Conservation (phyloP, 1,140 invertebrate species). For the Magallana gigas region DNA sequence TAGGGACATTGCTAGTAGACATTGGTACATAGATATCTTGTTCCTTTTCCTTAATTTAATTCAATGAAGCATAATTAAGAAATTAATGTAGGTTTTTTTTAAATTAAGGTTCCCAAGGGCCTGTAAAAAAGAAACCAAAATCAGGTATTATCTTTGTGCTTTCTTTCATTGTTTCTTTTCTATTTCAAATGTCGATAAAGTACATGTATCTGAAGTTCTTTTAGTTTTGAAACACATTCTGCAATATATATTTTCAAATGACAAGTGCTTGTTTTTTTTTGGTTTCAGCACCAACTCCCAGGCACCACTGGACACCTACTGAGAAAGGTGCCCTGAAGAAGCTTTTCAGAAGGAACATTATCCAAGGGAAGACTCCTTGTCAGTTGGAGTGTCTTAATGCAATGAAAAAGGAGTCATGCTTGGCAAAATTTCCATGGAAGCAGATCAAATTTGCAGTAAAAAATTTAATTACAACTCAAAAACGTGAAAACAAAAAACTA, state of each 20-base stretch:
- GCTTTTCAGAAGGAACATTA: too few relatives aligned
- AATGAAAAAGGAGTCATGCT: too few relatives aligned
- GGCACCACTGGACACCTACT: not conserved
- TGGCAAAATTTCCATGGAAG: too few relatives aligned
- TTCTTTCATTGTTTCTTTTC: not conserved
- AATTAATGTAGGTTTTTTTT: not conserved
- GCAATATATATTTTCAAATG: not conserved
- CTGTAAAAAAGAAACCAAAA: not conserved
- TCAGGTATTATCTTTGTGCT: not conserved
- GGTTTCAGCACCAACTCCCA: not conserved
- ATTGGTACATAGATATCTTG: not conserved
- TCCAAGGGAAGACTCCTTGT: too few relatives aligned
- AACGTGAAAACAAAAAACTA: too few relatives aligned
- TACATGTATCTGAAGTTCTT: not conserved
- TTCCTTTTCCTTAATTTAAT: not conserved
- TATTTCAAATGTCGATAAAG: not conserved
- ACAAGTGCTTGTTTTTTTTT: not conserved
- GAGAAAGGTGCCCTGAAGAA: too few relatives aligned
- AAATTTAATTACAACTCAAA: too few relatives aligned
- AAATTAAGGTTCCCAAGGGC: not conserved
- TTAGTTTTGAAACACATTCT: not conserved
- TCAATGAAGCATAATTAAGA: not conserved
- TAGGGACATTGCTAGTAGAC: not conserved
- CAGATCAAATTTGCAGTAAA: too few relatives aligned
- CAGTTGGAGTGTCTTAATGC: too few relatives aligned